Conservation (phyloP, 2,113 vertebrate species). For the Thalassarche chlororhynchos region DNA sequence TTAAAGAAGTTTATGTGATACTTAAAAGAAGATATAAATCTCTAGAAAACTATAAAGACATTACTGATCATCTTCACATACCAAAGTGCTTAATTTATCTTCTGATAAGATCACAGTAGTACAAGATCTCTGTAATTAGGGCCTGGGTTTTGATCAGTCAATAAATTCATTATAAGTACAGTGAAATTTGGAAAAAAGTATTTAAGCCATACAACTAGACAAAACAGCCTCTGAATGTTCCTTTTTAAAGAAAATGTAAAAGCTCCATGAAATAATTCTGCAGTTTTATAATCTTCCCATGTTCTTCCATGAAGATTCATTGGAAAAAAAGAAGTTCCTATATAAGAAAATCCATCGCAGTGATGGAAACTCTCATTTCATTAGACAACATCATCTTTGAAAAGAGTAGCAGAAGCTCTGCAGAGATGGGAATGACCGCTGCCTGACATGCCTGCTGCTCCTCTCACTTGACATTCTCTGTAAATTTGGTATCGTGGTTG, state of each 20-base stretch:
- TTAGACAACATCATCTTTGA: not conserved
- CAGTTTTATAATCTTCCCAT: not conserved
- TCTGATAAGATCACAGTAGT: not conserved
- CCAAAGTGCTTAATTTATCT: constrained; percentile 8
- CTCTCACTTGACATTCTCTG: not conserved
- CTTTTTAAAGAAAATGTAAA: not conserved
- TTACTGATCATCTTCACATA: not conserved
- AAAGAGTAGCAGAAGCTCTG: not conserved
- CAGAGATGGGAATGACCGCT: not conserved
- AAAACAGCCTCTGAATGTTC: not conserved
- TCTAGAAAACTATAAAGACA: not conserved
- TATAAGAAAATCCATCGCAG: not conserved
- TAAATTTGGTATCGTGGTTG: not conserved
- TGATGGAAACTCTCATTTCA: not conserved
- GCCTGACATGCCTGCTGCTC: not conserved
- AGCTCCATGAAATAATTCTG: not conserved
- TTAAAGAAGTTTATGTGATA: not conserved
- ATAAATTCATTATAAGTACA: not conserved
- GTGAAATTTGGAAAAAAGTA: not conserved
- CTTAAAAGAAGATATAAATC: constrained; percentile 10
- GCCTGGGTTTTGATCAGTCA: constrained; percentile 15
- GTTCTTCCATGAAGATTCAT: not conserved
- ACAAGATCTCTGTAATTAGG: constrained; percentile 17
- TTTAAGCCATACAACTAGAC: not conserved
- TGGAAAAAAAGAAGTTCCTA: not conserved